Conservation (phyloP, 2,888 invertebrate genomes). For the Pilophorus perplexus region DNA sequence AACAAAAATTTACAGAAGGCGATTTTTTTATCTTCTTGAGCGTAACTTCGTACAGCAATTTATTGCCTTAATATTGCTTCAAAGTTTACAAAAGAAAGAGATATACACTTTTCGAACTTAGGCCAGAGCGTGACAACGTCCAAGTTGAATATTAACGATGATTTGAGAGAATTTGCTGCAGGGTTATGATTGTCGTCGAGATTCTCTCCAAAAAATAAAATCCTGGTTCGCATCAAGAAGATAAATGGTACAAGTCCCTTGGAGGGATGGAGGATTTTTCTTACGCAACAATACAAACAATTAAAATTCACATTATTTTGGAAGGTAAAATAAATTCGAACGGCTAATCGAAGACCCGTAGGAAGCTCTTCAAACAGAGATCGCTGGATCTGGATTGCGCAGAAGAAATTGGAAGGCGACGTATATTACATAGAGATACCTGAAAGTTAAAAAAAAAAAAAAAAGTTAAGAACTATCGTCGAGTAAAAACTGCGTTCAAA, state of each 20-base stretch:
- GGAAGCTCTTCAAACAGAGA: conserved; percentile 44
- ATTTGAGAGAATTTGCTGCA: too few relatives aligned
- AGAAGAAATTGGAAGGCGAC: conserved; percentile 46
- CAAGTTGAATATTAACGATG: too few relatives aligned
- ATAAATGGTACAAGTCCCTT: conserved; percentile 17
- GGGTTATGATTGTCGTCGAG: too few relatives aligned
- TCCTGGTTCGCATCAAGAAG: conserved; percentile 33
- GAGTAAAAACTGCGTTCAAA: too few relatives aligned
- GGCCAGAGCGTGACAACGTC: too few relatives aligned
- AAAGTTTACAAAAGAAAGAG: too few relatives aligned
- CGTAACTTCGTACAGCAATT: background rate
- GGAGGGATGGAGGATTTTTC: background rate
- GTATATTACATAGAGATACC: conserved; percentile 46
- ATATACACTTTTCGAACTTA: too few relatives aligned
- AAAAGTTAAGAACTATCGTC: too few relatives aligned
- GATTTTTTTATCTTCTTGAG: conserved; percentile 27
- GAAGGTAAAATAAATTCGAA: conserved; percentile 22
- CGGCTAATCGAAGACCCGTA: conserved; percentile 31
- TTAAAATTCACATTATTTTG: conserved; percentile 13
- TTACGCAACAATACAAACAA: conserved; percentile 22
- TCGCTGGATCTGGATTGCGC: conserved; percentile 43
- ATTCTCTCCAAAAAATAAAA: too few relatives aligned
- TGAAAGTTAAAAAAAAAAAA: conserved; percentile 11
- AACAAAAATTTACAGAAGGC: conserved; percentile 1
- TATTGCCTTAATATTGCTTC: conserved; percentile 32